Base-by-base conservation (phyloP, 2,797 vertebrate species). In the Nyctibius grandis region DNA sequence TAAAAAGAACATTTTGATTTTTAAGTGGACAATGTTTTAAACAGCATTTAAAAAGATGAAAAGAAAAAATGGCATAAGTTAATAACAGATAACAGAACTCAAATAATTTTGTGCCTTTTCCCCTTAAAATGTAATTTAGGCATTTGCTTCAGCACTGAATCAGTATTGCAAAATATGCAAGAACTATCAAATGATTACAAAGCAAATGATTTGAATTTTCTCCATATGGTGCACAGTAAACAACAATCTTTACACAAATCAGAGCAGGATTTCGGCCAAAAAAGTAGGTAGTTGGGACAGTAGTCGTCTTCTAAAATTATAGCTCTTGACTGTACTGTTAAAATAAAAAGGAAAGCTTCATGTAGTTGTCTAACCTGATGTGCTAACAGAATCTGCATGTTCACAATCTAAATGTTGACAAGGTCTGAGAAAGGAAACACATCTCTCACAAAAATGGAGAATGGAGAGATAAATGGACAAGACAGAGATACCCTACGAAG, bases 181-280 rank as follows among this genome's bases (percentile, higher is more conserved):
- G 65, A 90, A 76, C 22, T 88, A 44, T 45, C 48, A 88, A 94
- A 74, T 42, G 8, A 85, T 88, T 75, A 61, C 38, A 34, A 88
- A 88, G 54, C n/a, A 33, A 93, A 90, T 75, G 88, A 88, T 84
- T 83, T 74, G 5, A 65, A 81, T 90, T 82, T 96, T 92, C 50
- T 86, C 80, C 74, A 79, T 93, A 93, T 88, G 88, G 79, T 54
- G 29, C 22, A 78, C 83, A 91, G n/a, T 61, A 91, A 91, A 91
- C 65, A 86, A 53, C 65, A 89, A 36, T 72, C 73, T 89, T 89
- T 61, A 94, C 85, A 95, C n/a, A 73, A 83, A 85, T 88, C 89
- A 95, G 34, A 92, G 11, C 45, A 88, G 61, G 57, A 78, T 88
- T 93, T 75, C 79, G 93, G 94, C 82, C 95, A 94, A 85, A 93